Evolutionary conservation across 2,113 vertebrate species (phyloP).

Genomic region (Andinoacara biseriatus): DNA sequence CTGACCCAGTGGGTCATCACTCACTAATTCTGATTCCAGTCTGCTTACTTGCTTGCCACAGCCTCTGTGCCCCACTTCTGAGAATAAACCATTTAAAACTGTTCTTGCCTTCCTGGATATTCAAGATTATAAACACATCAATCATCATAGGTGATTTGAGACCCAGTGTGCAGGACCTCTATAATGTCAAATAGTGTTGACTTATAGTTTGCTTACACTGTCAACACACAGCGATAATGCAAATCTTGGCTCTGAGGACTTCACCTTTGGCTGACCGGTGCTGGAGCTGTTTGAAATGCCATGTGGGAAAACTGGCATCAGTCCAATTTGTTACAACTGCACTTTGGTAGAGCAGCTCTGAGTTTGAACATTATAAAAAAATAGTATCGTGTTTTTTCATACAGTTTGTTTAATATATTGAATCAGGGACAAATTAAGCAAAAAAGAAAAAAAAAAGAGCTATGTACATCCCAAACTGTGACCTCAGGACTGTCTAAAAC

Average conservation of each 20-base stretch:
- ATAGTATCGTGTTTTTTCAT: background rate
- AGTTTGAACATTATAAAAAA: background rate
- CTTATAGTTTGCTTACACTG: background rate
- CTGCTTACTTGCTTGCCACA: background rate
- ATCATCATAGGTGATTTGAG: background rate
- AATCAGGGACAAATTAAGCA: background rate
- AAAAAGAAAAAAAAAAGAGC: background rate
- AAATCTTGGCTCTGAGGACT: slow-evolving; percentile 34
- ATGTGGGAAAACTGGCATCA: slow-evolving; percentile 29
- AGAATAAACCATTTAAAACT: background rate
- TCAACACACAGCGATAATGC: background rate
- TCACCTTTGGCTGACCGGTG: slow-evolving; percentile 50
- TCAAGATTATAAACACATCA: slow-evolving; percentile 5
- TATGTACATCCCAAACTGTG: background rate
- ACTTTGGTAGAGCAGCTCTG: background rate
- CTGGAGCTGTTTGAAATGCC: slow-evolving; percentile 21
- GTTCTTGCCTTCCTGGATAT: background rate
- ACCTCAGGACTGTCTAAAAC: background rate
- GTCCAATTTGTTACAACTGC: background rate
- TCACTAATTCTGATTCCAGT: background rate
- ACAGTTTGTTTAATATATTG: background rate
- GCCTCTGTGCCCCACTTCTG: background rate
- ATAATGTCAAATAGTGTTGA: background rate
- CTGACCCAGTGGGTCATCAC: background rate
- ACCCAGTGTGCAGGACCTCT: background rate